Conservation (phyloP, 2,888 invertebrate genomes). For the Melinopterus prodromus region DNA sequence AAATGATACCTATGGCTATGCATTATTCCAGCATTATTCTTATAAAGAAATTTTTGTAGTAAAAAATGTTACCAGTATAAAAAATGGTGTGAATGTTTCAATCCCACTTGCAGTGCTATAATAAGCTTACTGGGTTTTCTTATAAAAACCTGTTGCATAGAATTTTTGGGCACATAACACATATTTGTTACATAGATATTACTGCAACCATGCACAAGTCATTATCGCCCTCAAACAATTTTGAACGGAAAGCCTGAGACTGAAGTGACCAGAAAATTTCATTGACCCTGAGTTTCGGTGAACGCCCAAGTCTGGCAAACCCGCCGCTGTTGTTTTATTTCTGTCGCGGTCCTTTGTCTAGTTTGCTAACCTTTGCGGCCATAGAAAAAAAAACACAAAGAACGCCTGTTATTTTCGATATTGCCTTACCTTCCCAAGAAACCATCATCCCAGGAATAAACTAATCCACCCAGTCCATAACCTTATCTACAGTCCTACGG, state of each 20-base stretch:
- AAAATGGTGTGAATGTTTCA: too few species aligned
- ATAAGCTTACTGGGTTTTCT: too few species aligned
- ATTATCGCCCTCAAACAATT: not conserved
- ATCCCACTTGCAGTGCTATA: too few species aligned
- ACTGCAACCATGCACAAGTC: too few species aligned
- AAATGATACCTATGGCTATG: too few species aligned
- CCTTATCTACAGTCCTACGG: not conserved
- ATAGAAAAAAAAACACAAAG: constrained; percentile 4
- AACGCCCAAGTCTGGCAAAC: not conserved
- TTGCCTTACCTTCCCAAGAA: not conserved
- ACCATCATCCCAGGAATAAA: not conserved
- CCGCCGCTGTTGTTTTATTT: not conserved
- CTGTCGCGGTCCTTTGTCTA: not conserved
- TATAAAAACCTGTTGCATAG: too few species aligned
- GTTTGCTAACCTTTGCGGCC: not conserved
- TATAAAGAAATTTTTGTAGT: too few species aligned
- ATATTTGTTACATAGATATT: too few species aligned
- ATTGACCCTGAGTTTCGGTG: not conserved
- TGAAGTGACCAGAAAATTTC: not conserved
- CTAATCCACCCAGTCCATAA: not conserved
- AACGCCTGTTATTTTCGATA: not conserved
- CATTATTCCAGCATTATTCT: too few species aligned
- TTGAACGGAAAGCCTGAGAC: not conserved
- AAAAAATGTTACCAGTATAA: too few species aligned
- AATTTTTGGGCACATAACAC: too few species aligned